These are phyloP conservation scores for Lydus trimaculatus DNA, from an alignment of 2,888 invertebrate species.

Conservation along the genomic window DNA sequence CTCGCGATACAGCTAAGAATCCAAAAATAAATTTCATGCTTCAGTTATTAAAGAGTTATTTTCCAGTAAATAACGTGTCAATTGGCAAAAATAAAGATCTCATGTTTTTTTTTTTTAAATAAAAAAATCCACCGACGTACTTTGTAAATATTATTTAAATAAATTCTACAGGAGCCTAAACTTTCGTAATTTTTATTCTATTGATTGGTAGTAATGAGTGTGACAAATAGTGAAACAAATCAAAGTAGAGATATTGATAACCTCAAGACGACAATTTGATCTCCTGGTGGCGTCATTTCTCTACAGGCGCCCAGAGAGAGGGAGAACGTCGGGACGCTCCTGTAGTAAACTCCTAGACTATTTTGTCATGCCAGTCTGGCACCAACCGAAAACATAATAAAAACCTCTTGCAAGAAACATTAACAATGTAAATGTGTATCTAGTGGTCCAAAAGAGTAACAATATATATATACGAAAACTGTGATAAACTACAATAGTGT, in stretches of 20 bases:
- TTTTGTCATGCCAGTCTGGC: not conserved
- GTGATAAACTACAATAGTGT: conserved; percentile 12
- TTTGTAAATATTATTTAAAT: not conserved
- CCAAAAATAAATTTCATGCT: conserved; percentile 1
- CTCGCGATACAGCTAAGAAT: not conserved
- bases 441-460: not conserved
- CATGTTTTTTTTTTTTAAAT: too few species aligned
- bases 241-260: not conserved
- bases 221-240: too few species aligned
- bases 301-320: conserved; percentile 6
- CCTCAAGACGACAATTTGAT: not conserved
- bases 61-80: not conserved
- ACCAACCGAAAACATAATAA: not conserved
- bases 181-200: too few species aligned
- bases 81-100: too few species aligned
- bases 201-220: too few species aligned
- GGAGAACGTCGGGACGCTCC: conserved; percentile 14
- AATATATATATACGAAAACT: not conserved
- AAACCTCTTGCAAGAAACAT: not conserved
- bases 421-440: not conserved
- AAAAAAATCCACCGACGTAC: too few species aligned
- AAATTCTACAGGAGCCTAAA: too few species aligned
- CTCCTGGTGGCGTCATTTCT: not conserved
- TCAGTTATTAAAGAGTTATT: not conserved
- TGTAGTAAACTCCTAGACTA: not conserved